Conservation (phyloP, 1,140 invertebrate species). For the Eriosoma lanigerum region DNA sequence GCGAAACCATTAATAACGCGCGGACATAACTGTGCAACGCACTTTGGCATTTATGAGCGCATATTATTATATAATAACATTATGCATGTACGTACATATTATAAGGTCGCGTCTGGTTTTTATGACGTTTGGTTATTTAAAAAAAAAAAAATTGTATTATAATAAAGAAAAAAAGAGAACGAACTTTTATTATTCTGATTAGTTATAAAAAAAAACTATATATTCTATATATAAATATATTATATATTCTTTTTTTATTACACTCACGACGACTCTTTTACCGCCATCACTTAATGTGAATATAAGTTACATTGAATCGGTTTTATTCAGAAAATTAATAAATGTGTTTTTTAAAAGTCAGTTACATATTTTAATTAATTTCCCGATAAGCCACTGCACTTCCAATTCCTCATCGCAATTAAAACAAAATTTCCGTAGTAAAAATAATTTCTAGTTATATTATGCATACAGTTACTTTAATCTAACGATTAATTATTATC, state of each 20-base stretch:
- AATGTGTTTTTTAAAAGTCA: not conserved
- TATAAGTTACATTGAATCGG: not conserved
- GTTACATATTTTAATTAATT: constrained; percentile 24
- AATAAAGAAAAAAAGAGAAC: too few species aligned
- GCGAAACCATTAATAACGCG: constrained; percentile 5
- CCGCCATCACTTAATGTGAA: too few species aligned
- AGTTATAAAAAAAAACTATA: too few species aligned
- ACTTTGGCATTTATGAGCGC: constrained; percentile 36
- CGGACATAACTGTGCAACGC: not conserved
- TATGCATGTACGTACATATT: not conserved
- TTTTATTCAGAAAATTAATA: not conserved
- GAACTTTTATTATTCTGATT: too few species aligned
- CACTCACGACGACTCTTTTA: too few species aligned
- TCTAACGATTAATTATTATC: too few species aligned
- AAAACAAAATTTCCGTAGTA: not conserved
- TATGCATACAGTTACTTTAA: too few species aligned
- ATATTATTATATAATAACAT: not conserved
- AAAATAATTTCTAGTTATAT: not conserved
- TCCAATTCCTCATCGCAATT: not conserved
- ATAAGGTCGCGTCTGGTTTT: constrained; percentile 20
- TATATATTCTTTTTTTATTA: too few species aligned
- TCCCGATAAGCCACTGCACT: not conserved
- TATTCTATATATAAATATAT: too few species aligned
- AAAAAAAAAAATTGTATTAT: not conserved
- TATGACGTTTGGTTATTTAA: not conserved